These are phyloP conservation scores for Astropecten irregularis DNA, from an alignment of 53 echinoderm and acorn worm species.

Conservation along the genomic window DNA sequence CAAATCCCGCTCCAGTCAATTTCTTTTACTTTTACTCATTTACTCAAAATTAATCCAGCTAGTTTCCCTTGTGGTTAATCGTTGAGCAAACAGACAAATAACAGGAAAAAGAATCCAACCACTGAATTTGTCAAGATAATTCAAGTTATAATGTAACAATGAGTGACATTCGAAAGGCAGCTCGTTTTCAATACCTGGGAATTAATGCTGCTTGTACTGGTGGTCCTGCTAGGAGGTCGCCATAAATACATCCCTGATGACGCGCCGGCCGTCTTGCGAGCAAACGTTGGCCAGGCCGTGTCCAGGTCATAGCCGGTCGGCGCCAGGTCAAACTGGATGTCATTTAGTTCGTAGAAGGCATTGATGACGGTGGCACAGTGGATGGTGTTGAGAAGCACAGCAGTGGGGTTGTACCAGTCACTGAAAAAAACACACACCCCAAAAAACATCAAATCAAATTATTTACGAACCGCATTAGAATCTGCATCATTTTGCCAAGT, in stretches of 20 bases:
- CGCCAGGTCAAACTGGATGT: slow-evolving; percentile 91
- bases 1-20: too few species aligned
- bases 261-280: slow-evolving; percentile 56
- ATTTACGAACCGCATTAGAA: too few species aligned
- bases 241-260: slow-evolving; percentile 65
- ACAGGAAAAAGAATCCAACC: too few species aligned
- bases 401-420: slow-evolving; percentile 81
- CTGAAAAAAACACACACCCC: slow-evolving; percentile 36
- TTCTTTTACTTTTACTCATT: too few species aligned
- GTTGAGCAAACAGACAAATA: neutral
- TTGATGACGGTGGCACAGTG: slow-evolving; percentile 66
- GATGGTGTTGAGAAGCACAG: slow-evolving; percentile 75
- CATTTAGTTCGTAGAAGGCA: slow-evolving; percentile 96
- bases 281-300: slow-evolving; percentile 93
- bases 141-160: too few species aligned
- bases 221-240: slow-evolving; percentile 80
- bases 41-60: too few species aligned
- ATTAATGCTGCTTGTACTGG: slow-evolving; percentile 91
- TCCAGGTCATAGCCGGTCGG: slow-evolving; percentile 97
- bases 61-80: too few species aligned
- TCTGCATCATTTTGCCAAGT: too few species aligned
- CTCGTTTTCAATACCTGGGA: too few species aligned
- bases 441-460: neutral
- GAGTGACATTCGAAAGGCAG: too few species aligned
- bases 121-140: too few species aligned